These are phyloP conservation scores for Ptychoptera albimana DNA, from an alignment of 2,888 invertebrate species.

Conservation along the genomic window DNA sequence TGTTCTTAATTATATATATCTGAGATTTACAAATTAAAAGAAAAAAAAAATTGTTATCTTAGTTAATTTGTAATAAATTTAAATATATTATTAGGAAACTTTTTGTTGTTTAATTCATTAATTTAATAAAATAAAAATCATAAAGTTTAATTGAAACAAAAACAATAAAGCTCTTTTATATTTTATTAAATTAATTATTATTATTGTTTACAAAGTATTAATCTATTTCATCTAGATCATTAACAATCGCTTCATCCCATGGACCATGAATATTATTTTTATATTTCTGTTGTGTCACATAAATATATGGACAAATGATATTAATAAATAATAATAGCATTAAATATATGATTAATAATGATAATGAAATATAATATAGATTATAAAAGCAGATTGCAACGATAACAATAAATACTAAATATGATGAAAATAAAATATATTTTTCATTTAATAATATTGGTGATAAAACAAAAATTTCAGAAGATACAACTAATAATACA, in stretches of 20 bases:
- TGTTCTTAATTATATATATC: no score
- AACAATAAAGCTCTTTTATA: no score
- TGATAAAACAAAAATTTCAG: conserved; percentile 75
- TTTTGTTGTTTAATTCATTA: no score
- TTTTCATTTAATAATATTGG: conserved; percentile 58
- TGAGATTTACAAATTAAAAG: no score
- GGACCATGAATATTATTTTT: conserved; percentile 93
- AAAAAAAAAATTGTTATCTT: no score
- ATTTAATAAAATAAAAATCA: no score
- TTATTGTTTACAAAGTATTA: no score
- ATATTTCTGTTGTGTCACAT: conserved; percentile 57
- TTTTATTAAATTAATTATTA: no score
- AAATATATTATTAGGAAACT: no score
- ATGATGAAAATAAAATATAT: conserved; percentile 27
- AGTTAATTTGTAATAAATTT: no score
- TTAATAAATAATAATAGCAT: conserved; percentile 45
- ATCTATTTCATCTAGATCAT: conserved; percentile 25
- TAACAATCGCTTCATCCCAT: conserved; percentile 88
- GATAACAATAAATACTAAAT: conserved; percentile 36
- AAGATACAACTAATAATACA: conserved; percentile 74
- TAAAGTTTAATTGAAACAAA: no score
- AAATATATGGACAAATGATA: conserved; percentile 56
- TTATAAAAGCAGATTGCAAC: conserved; percentile 34
- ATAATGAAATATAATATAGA: conserved; percentile 39
- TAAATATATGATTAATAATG: conserved; percentile 44